Evolutionary conservation across 2,113 vertebrate genomes (phyloP).

Genomic region (Bos indicus): DNA sequence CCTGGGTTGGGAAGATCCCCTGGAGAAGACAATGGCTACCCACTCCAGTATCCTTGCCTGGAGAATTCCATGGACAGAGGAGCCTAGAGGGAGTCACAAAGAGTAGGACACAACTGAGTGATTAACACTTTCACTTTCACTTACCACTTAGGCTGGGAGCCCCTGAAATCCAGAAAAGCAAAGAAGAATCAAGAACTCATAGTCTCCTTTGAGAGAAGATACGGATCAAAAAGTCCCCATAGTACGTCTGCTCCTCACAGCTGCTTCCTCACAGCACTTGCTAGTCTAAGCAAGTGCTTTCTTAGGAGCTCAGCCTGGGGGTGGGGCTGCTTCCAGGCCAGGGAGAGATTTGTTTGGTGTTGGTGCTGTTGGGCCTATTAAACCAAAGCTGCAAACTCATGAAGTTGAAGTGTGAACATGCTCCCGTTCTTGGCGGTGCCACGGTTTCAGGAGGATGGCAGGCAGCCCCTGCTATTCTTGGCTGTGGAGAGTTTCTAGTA

Average conservation of each 20-base stretch:
- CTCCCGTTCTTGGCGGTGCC: not conserved
- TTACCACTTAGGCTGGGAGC: not conserved
- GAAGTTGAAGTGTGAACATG: slow-evolving; percentile 33
- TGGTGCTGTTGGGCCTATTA: slow-evolving; percentile 4
- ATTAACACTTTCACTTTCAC: not conserved
- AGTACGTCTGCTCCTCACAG: not conserved
- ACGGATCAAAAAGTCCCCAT: not conserved
- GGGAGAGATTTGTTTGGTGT: slow-evolving; percentile 38
- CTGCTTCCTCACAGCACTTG: not conserved
- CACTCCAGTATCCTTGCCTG: not conserved
- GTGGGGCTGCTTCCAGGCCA: not conserved
- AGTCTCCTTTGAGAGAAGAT: not conserved
- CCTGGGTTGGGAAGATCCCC: not conserved
- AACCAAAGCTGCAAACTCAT: slow-evolving; percentile 16
- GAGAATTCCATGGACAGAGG: not conserved
- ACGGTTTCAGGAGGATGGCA: not conserved
- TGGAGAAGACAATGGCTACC: not conserved
- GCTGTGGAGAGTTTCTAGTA: slow-evolving; percentile 26
- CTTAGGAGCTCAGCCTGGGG: not conserved
- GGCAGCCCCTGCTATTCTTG: slow-evolving; percentile 46
- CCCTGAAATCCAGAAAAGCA: not conserved
- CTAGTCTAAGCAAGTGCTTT: not conserved
- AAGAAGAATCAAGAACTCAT: not conserved
- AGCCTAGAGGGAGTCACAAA: not conserved
- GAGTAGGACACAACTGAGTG: not conserved